phyloP scores from a whole-genome alignment of 2,113 vertebrate genomes.

The Petroica traversi region DNA sequence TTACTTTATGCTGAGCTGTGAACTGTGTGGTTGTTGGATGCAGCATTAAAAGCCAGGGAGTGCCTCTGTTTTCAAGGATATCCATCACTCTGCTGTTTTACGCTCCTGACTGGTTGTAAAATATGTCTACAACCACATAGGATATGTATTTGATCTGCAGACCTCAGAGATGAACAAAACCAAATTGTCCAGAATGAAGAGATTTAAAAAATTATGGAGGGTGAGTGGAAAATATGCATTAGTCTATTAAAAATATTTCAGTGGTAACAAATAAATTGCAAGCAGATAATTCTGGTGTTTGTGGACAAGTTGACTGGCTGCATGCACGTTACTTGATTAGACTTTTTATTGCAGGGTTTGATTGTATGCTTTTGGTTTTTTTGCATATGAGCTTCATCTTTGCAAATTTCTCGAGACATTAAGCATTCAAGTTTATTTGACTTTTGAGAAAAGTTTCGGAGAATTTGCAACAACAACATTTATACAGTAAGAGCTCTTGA shows the following conservation, averaged over 20 bases:
- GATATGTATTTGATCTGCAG: constrained; percentile 67
- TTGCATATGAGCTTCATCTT: constrained; percentile 2
- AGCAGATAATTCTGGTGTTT: background rate
- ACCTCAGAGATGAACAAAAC: constrained; percentile 71
- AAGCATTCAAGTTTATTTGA: background rate
- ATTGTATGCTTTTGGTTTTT: background rate
- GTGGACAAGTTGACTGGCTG: background rate
- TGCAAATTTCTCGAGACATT: background rate
- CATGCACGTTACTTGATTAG: background rate
- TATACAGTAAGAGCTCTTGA: background rate
- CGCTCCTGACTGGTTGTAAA: constrained; percentile 38
- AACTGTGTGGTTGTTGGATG: constrained; percentile 79
- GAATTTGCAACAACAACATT: background rate
- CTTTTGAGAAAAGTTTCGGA: constrained; percentile 13
- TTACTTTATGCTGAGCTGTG: constrained; percentile 77
- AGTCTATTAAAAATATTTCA: background rate
- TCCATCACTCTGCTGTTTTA: constrained; percentile 28
- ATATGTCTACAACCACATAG: constrained; percentile 5
- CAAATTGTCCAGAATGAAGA: constrained; percentile 81
- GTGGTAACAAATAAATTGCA: background rate
- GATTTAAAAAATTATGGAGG: constrained; percentile 86
- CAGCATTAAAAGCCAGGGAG: constrained; percentile 81
- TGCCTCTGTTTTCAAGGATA: constrained; percentile 73
- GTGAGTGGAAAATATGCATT: constrained; percentile 78
- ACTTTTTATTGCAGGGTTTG: background rate